These are phyloP conservation scores for Riparia riparia DNA, from an alignment of 2,113 vertebrate species.

Conservation along the genomic window DNA sequence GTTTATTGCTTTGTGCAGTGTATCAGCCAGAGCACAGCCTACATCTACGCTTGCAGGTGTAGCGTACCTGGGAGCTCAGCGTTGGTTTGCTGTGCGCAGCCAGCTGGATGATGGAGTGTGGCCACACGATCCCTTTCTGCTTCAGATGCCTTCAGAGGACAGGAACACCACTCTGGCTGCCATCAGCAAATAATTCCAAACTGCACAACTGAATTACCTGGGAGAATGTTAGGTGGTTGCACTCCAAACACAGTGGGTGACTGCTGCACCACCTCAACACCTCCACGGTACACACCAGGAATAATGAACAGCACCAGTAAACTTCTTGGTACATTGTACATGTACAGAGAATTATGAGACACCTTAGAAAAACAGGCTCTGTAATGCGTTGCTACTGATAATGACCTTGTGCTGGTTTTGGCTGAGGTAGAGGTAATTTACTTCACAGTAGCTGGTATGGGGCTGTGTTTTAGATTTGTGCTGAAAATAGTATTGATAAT, in stretches of 20 bases:
- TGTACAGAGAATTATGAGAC: background rate
- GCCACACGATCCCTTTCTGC: background rate
- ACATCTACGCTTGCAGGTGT: background rate
- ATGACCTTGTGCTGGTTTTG: background rate
- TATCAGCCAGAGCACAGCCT: background rate
- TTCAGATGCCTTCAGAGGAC: background rate
- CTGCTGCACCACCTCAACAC: background rate
- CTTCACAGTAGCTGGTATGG: background rate
- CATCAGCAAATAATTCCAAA: background rate
- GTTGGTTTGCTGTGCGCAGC: background rate
- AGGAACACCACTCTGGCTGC: background rate
- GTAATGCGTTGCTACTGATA: background rate
- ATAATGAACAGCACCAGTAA: background rate
- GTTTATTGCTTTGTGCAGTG: background rate
- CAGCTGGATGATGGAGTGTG: accelerated
- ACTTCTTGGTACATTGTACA: background rate
- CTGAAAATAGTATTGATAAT: background rate
- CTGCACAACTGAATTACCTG: background rate
- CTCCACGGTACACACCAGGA: background rate
- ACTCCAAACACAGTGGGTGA: background rate
- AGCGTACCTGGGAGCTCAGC: background rate
- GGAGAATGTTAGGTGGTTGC: background rate
- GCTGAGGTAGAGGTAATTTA: background rate
- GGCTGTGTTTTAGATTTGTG: background rate
- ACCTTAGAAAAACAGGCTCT: background rate